These are phyloP conservation scores for Pollenia angustigena DNA, from an alignment of 2,888 invertebrate genomes.

Conservation along the genomic window DNA sequence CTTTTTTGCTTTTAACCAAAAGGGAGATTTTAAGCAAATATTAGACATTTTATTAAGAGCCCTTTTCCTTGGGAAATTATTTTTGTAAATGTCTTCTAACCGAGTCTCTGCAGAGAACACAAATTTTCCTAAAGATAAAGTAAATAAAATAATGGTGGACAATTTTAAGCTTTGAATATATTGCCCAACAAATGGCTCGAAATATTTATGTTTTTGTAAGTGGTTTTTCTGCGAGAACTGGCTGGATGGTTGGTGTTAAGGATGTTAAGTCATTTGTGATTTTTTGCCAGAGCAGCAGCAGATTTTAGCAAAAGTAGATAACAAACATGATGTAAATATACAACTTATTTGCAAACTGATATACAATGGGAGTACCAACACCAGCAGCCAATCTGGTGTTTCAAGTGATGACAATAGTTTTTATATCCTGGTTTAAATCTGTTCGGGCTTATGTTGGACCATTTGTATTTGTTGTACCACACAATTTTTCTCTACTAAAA, in stretches of 20 bases:
- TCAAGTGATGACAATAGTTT: conserved; percentile 44
- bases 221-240: not conserved
- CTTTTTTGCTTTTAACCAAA: not conserved
- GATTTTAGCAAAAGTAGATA: not conserved
- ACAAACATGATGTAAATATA: not conserved
- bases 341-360: conserved; percentile 10
- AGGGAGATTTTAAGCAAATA: not conserved
- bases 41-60: conserved; percentile 10
- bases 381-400: not conserved
- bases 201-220: not conserved
- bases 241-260: no score
- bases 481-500: not conserved
- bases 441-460: conserved; percentile 32
- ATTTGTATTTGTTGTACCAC: conserved; percentile 36
- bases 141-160: conserved; percentile 6
- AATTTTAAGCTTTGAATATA: not conserved
- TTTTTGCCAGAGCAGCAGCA: not conserved
- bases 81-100: conserved; percentile 11
- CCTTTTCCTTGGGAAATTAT: conserved; percentile 19
- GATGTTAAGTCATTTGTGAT: conserved; percentile 25
- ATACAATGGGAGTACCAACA: not conserved
- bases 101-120: not conserved
- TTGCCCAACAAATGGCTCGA: not conserved
- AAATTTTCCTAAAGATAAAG: not conserved
- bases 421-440: conserved; percentile 58